These are phyloP conservation scores for Champsocephalus esox DNA, from an alignment of 2,797 vertebrate species.

Conservation along the genomic window DNA sequence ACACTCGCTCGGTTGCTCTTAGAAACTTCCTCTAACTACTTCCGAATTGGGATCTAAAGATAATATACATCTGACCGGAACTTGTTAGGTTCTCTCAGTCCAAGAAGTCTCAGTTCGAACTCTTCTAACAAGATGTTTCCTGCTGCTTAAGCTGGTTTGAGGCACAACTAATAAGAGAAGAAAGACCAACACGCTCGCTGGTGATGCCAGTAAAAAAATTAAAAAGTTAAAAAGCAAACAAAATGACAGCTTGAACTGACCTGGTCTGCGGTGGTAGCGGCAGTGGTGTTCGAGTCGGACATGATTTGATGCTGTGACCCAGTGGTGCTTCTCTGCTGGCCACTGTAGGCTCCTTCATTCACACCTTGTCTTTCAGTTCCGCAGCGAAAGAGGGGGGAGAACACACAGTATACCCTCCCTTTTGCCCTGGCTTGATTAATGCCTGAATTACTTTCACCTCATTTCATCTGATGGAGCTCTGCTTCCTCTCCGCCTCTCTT, in stretches of 20 bases:
- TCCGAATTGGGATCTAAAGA: conserved; percentile 78
- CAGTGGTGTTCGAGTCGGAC: conserved; percentile 83
- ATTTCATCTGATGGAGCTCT: conserved; percentile 90
- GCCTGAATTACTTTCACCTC: conserved; percentile 91
- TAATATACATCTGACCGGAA: conserved; percentile 75
- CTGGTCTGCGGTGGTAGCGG: conserved; percentile 83
- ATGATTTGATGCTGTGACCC: conserved; percentile 85
- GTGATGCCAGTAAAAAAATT: conserved; percentile 1
- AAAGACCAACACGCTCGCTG: conserved; percentile 24
- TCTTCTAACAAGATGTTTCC: conserved; percentile 33
- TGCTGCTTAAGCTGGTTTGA: conserved; percentile 6
- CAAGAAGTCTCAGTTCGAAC: conserved; percentile 25
- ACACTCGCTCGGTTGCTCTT: conserved; percentile 74
- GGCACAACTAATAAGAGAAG: conserved; percentile 15
- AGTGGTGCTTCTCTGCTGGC: conserved; percentile 81
- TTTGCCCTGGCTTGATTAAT: conserved; percentile 89
- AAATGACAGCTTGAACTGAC: conserved; percentile 79
- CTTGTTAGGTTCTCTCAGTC: conserved; percentile 32
- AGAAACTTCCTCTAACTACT: conserved; percentile 77
- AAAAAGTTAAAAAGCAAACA: conserved; percentile 9
- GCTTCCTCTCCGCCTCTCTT: conserved; percentile 89
- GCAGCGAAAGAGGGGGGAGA: conserved; percentile 72
- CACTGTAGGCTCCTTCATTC: conserved; percentile 86
- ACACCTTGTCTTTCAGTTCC: conserved; percentile 87
- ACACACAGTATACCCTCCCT: conserved; percentile 83